These are phyloP conservation scores for Platorchestia sp. DNA, from an alignment of 1,140 invertebrate genomes.

Conservation along the genomic window DNA sequence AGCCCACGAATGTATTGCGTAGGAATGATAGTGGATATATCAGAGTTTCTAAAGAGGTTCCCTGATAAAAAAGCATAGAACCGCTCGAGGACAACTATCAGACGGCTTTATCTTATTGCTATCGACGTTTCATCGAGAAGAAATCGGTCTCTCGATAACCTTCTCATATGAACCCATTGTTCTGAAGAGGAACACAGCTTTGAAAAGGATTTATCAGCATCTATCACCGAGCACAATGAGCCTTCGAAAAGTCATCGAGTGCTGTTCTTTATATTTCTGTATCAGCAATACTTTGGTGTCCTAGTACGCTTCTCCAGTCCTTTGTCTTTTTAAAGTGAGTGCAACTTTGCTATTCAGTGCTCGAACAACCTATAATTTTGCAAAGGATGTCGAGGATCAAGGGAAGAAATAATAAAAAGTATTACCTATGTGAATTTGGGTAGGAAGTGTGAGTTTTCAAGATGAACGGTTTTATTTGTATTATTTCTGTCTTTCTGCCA, in stretches of 20 bases:
- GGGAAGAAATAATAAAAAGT: background rate
- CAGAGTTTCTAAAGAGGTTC: slow-evolving; percentile 12
- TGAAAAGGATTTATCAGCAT: slow-evolving; percentile 17
- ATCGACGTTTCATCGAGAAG: background rate
- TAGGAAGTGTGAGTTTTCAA: too few relatives aligned
- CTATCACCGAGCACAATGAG: background rate
- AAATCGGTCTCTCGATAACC: slow-evolving; percentile 29
- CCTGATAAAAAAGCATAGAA: background rate
- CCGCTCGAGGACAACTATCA: slow-evolving; percentile 13
- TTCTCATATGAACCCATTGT: slow-evolving; percentile 11
- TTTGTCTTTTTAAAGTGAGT: background rate
- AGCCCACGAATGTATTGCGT: background rate
- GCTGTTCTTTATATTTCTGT: background rate
- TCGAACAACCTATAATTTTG: background rate
- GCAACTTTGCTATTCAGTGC: background rate
- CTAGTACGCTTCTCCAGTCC: background rate
- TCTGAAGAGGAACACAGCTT: background rate
- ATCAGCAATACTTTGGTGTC: background rate
- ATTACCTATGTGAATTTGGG: too few relatives aligned
- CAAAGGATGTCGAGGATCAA: background rate
- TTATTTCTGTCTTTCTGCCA: too few relatives aligned
- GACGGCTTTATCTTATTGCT: background rate
- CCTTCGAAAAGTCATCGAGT: background rate
- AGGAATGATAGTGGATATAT: background rate
- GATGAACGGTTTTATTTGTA: too few relatives aligned